Percentiles rank a stretch among this genome's conserved stretches.
Evolutionary conservation across 2,113 vertebrate species (phyloP).

Genomic region (Pogonocichla stellata): DNA sequence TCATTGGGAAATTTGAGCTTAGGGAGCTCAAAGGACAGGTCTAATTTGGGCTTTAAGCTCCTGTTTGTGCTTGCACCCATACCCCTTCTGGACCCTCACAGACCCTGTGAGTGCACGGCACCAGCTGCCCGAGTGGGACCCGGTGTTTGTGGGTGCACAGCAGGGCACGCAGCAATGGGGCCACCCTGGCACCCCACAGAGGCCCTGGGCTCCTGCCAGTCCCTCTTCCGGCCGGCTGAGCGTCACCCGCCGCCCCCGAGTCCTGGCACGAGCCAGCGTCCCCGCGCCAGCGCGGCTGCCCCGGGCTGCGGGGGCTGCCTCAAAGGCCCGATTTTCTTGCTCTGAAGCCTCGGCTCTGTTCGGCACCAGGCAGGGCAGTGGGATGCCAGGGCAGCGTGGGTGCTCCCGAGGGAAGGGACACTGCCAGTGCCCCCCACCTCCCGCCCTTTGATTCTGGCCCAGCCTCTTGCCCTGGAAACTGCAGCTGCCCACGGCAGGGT

Average conservation of each 20-base stretch:
- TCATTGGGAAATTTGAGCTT: background rate
- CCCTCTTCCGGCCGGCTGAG: background rate
- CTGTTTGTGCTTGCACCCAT: fast-evolving
- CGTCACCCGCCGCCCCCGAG: background rate
- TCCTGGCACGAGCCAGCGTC: fast-evolving
- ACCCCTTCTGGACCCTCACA: fast-evolving
- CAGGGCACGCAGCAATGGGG: background rate
- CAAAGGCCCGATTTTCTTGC: background rate
- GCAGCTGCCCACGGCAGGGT: background rate
- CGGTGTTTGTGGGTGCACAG: fast-evolving
- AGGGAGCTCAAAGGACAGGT: background rate
- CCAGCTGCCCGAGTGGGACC: fast-evolving
- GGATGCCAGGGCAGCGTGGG: background rate
- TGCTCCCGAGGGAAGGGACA: background rate
- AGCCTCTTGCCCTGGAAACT: background rate
- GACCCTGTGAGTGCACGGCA: fast-evolving
- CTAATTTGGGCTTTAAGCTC: background rate
- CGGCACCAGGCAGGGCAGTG: fast-evolving
- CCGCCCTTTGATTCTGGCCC: background rate
- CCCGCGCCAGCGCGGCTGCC: background rate
- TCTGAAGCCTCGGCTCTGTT: constrained; percentile 17
- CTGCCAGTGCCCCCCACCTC: background rate
- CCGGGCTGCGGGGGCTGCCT: background rate
- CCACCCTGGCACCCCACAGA: background rate
- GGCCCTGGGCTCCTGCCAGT: background rate